Evolutionary conservation across 2,888 invertebrate species (phyloP).

Genomic region (Pandemis cinnamomeana): DNA sequence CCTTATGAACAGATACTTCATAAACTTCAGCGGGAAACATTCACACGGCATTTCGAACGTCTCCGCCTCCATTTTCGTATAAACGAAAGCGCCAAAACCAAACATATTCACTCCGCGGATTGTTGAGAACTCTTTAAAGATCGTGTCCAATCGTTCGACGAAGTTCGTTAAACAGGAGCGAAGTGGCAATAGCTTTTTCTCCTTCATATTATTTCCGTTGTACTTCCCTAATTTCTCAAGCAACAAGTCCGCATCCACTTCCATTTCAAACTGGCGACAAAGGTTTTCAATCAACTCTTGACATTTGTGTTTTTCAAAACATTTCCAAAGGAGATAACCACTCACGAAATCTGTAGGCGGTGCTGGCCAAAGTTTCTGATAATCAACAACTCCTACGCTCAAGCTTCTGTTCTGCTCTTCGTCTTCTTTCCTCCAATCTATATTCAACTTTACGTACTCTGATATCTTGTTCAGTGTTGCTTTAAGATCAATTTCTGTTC

Average conservation of each 20-base stretch:
- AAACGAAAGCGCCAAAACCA: conserved; percentile 11
- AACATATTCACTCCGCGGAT: not conserved
- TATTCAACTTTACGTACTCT: conserved; percentile 12
- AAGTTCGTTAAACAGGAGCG: conserved; percentile 8
- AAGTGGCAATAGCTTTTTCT: not conserved
- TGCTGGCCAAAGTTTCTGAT: conserved; percentile 17
- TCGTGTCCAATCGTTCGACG: conserved; percentile 1
- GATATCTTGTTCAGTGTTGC: conserved; percentile 17
- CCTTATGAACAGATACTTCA: conserved; percentile 26
- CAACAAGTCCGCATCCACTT: not conserved
- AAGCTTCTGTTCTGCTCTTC: not conserved
- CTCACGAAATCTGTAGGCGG: conserved; percentile 12
- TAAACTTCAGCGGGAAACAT: conserved; percentile 19
- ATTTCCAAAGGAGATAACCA: conserved; percentile 27
- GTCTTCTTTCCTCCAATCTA: conserved; percentile 1
- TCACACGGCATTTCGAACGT: conserved; percentile 18
- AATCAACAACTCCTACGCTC: not conserved
- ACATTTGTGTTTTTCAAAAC: conserved; percentile 23
- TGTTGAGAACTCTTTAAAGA: conserved; percentile 1
- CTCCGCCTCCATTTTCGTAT: not conserved
- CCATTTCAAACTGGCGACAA: not conserved
- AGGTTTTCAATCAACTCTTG: not conserved
- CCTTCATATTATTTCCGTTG: conserved; percentile 7
- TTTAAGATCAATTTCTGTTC: conserved; percentile 17
- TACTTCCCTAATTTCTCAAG: conserved; percentile 1